These are phyloP conservation scores for Eptesicus fuscus DNA, from an alignment of 2,113 vertebrate genomes.

Conservation along the genomic window DNA sequence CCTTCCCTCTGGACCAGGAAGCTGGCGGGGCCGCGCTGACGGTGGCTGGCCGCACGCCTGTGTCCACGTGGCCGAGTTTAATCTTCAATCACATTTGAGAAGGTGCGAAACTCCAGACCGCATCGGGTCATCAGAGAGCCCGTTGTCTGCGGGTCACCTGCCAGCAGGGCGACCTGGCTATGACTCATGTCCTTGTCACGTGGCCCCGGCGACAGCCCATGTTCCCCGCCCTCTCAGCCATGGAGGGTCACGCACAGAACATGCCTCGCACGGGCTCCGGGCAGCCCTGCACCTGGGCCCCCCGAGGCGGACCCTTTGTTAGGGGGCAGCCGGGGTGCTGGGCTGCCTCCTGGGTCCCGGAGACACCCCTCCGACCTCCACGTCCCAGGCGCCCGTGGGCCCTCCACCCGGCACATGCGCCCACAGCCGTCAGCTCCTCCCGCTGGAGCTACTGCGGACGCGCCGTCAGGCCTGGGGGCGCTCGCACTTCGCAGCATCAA, in stretches of 20 bases:
- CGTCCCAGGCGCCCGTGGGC: rapidly evolving
- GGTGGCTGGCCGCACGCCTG: constrained; percentile 9
- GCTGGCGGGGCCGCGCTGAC: neutral
- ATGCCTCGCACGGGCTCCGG: neutral
- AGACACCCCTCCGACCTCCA: rapidly evolving
- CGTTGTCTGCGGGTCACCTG: neutral
- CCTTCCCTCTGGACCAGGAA: neutral
- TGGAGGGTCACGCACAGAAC: neutral
- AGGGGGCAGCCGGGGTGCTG: neutral
- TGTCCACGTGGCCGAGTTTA: constrained; percentile 46
- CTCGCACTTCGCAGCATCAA: constrained; percentile 49
- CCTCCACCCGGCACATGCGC: rapidly evolving
- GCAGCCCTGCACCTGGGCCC: neutral
- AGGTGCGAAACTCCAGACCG: constrained; percentile 46
- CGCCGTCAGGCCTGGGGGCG: constrained; percentile 36
- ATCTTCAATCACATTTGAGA: constrained; percentile 56
- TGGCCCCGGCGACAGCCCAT: neutral
- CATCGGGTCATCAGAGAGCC: constrained; percentile 9
- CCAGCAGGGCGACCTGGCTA: neutral
- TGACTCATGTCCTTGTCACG: rapidly evolving
- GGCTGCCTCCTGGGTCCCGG: neutral
- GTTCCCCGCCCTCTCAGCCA: neutral
- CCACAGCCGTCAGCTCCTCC: neutral
- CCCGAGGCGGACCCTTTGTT: neutral
- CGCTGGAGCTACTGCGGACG: constrained; percentile 39